Evolutionary conservation across 2,113 vertebrate species (phyloP), one percentile per base, ranked within the genome.

Genomic region (Hymenochirus boettgeri): DNA sequence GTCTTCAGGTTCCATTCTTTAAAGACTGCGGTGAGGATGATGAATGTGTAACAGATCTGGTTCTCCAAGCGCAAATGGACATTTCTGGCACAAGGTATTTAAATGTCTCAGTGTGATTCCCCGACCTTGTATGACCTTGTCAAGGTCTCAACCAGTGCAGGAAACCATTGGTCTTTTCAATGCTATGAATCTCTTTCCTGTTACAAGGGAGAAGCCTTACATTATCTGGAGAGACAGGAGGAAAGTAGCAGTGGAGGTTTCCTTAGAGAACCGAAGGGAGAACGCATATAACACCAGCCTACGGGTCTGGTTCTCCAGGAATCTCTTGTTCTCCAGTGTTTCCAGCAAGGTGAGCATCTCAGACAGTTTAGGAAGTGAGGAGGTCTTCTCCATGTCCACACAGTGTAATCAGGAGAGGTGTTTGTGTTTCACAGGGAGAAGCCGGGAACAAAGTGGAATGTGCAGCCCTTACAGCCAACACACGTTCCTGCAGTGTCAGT

Each of bases 1-100:
- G 15, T 45, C 11, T 63, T 25, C 71, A 99, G 96, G 89, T 99
- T 69, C 86, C 91, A 0, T 99, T 99, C 82, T 96, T 92, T 21
- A 98, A 96, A 81, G 96, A 98, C 53, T 99, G 96, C 0, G 96
- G 96, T 0, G 91, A 93, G 1, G 95, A 99, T 5, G 80, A 98
- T 0, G 88, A 93, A 66, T 99, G 96, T 2, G 71, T 92, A 24
- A 83, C 96, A 0, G 86, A 99, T 65, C 75, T 99, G 75, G 89
- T 86, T 58, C 84, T 99, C 29, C 70, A 73, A 52, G 93, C 92
- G 17, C 77, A 73, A 23, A 89, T 89, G 82, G 89, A 94, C 81
- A 79, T 97, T 37, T 71, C 52, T 12, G 92, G 93, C 42, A 92
- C 92, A 61, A 91, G 90, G 96, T 97, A 73, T 35, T 13, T 7